Conservation (phyloP, 2,888 invertebrate species). For the Automeris io region DNA sequence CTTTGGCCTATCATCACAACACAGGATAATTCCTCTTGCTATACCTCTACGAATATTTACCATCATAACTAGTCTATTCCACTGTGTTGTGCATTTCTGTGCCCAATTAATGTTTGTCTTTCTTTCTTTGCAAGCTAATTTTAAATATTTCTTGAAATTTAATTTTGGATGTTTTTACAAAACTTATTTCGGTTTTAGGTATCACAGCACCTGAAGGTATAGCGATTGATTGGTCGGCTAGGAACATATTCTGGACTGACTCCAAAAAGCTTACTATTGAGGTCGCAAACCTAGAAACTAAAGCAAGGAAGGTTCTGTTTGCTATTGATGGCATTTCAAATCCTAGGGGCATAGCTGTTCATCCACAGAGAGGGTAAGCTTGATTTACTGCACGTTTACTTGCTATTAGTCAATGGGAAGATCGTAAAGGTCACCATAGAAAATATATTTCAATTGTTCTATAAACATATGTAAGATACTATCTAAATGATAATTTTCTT, state of each 20-base stretch:
- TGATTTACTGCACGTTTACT: not conserved
- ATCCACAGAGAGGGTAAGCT: constrained; percentile 89
- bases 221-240: constrained; percentile 93
- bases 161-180: not conserved
- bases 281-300: constrained; percentile 89
- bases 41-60: no score
- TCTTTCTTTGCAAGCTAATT: not conserved
- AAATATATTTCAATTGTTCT: no score
- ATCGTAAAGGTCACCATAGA: not conserved
- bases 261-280: constrained; percentile 92
- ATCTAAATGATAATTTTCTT: no score
- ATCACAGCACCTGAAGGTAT: constrained; percentile 95
- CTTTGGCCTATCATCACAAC: no score
- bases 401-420: not conserved
- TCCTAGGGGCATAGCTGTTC: constrained; percentile 96
- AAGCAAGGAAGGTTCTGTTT: constrained; percentile 85
- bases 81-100: no score
- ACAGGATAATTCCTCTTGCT: no score
- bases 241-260: constrained; percentile 98
- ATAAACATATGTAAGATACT: no score
- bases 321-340: constrained; percentile 84
- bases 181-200: constrained; percentile 69
- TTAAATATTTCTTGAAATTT: constrained; percentile 1
- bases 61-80: no score
- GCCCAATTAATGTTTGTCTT: no score